These are phyloP conservation scores for Pteropus alecto DNA, from an alignment of 2,113 vertebrate genomes.

Conservation along the genomic window DNA sequence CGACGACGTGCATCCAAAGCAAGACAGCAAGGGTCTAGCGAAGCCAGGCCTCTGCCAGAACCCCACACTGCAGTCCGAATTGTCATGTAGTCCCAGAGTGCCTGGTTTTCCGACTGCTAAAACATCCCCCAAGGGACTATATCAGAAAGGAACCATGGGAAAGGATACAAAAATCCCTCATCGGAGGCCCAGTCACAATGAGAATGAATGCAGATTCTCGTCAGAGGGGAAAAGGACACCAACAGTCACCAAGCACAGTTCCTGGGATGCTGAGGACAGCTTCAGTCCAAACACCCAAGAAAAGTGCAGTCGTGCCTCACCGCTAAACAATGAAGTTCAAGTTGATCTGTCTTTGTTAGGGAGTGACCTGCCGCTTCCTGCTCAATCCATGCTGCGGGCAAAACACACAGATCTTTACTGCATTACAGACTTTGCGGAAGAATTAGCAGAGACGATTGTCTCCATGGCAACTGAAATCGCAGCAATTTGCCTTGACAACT, in stretches of 20 bases:
- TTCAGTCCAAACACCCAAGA: constrained; percentile 64
- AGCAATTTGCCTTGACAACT: constrained; percentile 97
- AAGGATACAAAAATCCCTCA: constrained; percentile 67
- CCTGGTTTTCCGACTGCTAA: constrained; percentile 26
- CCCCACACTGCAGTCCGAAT: constrained; percentile 48
- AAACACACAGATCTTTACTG: constrained; percentile 87
- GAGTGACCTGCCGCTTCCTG: constrained; percentile 82
- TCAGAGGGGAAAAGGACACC: constrained; percentile 61
- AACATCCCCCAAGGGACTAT: constrained; percentile 73
- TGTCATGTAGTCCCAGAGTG: background rate
- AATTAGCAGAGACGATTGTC: constrained; percentile 95
- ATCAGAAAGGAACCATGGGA: constrained; percentile 63
- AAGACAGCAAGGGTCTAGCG: background rate
- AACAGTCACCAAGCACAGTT: constrained; percentile 41
- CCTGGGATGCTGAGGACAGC: constrained; percentile 72
- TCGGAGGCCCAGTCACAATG: constrained; percentile 45
- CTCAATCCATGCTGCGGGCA: constrained; percentile 76
- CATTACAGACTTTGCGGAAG: constrained; percentile 94
- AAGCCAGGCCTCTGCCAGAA: constrained; percentile 6
- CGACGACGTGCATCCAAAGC: background rate
- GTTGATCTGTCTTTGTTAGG: constrained; percentile 81
- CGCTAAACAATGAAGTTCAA: constrained; percentile 78
- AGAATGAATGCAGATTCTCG: constrained; percentile 64
- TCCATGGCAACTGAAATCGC: constrained; percentile 99
- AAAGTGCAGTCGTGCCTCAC: constrained; percentile 62